Evolutionary conservation across 2,888 invertebrate genomes (phyloP).

Genomic region (Odontocolon sp.): DNA sequence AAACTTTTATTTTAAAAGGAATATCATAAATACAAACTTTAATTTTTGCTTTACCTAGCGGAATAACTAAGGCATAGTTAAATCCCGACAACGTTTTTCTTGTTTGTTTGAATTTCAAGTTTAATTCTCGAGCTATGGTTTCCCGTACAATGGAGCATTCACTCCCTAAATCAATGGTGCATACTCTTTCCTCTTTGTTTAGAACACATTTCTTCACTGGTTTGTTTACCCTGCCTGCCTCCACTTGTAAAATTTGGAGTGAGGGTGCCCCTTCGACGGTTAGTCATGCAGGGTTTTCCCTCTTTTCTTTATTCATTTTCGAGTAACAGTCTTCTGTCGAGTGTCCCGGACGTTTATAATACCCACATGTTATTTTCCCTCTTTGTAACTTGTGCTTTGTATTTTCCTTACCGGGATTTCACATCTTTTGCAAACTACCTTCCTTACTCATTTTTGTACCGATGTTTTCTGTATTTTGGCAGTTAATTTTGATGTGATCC

Average conservation of each 20-base stretch:
- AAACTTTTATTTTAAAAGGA: slow-evolving; percentile 2
- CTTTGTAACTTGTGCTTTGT: neutral
- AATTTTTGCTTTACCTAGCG: neutral
- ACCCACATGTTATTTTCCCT: neutral
- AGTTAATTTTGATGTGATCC: too few species aligned
- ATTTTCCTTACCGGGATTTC: neutral
- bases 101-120: neutral
- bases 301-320: neutral
- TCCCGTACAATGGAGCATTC: slow-evolving; percentile 21
- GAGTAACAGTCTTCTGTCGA: neutral
- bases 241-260: neutral
- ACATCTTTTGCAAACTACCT: neutral
- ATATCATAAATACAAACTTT: slow-evolving; percentile 13
- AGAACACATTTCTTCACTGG: slow-evolving; percentile 1
- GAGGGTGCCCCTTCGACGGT: neutral
- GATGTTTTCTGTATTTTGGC: too few species aligned
- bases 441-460: too few species aligned
- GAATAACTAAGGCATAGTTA: neutral
- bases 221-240: neutral
- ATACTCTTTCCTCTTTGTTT: slow-evolving; percentile 1
- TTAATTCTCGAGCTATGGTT: neutral
- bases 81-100: neutral
- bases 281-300: neutral
- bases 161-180: slow-evolving; percentile 27
- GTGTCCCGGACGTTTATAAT: neutral